Evolutionary conservation across 2,797 vertebrate species (phyloP), one percentile per base, ranked within the genome.

Genomic region (Luscinia luscinia): DNA sequence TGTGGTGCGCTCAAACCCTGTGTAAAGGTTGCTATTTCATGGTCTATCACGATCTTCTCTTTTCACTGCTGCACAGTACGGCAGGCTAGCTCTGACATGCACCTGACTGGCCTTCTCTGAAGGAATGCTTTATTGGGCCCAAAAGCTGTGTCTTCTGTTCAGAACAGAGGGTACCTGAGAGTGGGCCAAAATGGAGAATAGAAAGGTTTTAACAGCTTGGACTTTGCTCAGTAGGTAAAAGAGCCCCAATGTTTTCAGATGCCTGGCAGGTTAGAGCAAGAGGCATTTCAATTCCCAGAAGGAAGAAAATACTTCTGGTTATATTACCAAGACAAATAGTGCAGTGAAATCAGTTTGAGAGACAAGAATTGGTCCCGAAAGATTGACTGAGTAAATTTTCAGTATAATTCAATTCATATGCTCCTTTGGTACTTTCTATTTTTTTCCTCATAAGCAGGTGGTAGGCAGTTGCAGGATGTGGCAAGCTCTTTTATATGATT

Each of bases 311-410:
- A 92, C 67, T 95, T 96, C 94, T 96, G 84, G 55, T 91, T 95
- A 75, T 95, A 95, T 95, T 95, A 93, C 77, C 61, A 96, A 95
- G 89, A 96, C 80, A 96, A 96, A 95, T 43, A 93, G 72, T 57
- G 61, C 83, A 75, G 34, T 59, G 72, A 95, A 96, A 96, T 93
- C 87, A 79, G 84, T 90, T 95, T 92, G 93, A 96, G 83, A 91
- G 77, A 92, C 55, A 92, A 90, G 89, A 96, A 96, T 84, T 73
- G 63, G 75, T 93, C 93, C 94, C 19, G 2, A 90, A 96, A 95
- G 94, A 73, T 54, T 96, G 82, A 83, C 92, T 94, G 96, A 94
- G 77, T 89, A 96, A 94, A 96, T 96, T 96, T 95, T 90, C 92
- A 90, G 69, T 85, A 51, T 89, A 95, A 88, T 95, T 93, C 89